Evolutionary conservation across 2,113 vertebrate genomes (phyloP).

Genomic region (Greenwoodochromis staneri): DNA sequence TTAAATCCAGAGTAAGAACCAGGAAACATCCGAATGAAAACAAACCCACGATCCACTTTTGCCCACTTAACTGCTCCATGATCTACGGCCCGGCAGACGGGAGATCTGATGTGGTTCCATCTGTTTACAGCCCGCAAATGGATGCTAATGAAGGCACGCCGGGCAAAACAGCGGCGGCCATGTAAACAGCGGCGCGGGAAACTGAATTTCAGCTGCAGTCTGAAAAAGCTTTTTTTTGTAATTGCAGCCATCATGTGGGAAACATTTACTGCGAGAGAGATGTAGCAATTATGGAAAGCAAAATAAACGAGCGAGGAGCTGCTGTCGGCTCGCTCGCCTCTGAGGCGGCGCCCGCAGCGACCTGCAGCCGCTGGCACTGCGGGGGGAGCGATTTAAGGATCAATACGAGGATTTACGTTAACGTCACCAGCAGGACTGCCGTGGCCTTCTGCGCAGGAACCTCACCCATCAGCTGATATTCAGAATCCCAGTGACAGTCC

Average conservation of each 20-base stretch:
- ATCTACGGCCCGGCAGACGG: neutral
- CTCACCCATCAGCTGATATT: neutral
- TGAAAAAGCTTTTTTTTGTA: neutral
- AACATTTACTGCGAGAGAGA: neutral
- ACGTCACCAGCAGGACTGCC: neutral
- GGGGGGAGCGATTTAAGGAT: fast-evolving
- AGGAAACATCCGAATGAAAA: neutral
- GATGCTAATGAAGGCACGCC: neutral
- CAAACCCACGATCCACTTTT: neutral
- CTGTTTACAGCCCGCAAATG: neutral
- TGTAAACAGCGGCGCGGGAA: neutral
- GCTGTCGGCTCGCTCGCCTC: neutral
- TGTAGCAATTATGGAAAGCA: neutral
- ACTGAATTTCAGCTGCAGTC: neutral
- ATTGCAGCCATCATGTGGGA: conserved; percentile 18
- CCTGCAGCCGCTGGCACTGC: neutral
- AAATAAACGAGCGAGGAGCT: neutral
- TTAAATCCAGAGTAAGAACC: neutral
- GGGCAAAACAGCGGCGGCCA: neutral
- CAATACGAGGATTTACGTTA: neutral
- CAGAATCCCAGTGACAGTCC: neutral
- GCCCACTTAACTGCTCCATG: neutral
- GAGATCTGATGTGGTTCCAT: neutral
- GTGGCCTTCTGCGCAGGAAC: neutral
- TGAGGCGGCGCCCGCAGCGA: neutral